A percentile compares a stretch with the other conserved stretches of the same genome.
Evolutionary conservation across 2,113 vertebrate species (phyloP).

Genomic region (Tauraco erythrolophus): DNA sequence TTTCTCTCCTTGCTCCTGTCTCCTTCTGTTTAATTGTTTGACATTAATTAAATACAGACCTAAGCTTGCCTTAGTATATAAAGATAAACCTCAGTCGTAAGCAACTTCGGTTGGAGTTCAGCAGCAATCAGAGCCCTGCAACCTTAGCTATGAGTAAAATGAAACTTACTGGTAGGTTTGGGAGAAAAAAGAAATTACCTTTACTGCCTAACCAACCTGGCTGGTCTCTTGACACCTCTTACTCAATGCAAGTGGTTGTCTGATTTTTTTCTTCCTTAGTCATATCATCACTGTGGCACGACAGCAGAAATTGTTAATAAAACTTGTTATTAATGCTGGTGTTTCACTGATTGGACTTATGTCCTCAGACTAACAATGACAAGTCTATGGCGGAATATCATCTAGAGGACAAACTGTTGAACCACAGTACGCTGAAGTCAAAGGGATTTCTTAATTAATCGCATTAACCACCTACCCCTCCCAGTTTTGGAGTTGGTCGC

Average conservation of each 20-base stretch:
- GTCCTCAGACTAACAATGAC: not conserved
- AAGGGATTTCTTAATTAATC: not conserved
- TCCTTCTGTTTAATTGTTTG: not conserved
- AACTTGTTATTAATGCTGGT: not conserved
- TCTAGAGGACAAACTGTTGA: not conserved
- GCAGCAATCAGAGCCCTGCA: not conserved
- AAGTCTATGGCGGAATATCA: not conserved
- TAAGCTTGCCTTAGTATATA: not conserved
- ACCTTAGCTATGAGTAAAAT: not conserved
- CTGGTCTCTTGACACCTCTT: not conserved
- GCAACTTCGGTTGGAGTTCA: not conserved
- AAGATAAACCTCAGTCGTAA: not conserved
- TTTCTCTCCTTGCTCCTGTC: not conserved
- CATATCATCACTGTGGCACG: not conserved
- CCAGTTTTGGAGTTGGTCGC: not conserved
- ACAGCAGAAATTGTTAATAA: not conserved
- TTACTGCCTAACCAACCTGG: not conserved
- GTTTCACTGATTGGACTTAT: not conserved
- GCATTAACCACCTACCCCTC: not conserved
- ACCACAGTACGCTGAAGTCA: not conserved
- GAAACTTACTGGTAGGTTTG: not conserved
- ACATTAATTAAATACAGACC: not conserved
- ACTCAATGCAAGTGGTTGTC: accelerated
- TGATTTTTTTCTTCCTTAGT: not conserved
- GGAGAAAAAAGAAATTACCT: not conserved